Evolutionary conservation across 2,888 invertebrate species (phyloP), one percentile per base, ranked within the genome.

Genomic region (Cephus sareptanus): DNA sequence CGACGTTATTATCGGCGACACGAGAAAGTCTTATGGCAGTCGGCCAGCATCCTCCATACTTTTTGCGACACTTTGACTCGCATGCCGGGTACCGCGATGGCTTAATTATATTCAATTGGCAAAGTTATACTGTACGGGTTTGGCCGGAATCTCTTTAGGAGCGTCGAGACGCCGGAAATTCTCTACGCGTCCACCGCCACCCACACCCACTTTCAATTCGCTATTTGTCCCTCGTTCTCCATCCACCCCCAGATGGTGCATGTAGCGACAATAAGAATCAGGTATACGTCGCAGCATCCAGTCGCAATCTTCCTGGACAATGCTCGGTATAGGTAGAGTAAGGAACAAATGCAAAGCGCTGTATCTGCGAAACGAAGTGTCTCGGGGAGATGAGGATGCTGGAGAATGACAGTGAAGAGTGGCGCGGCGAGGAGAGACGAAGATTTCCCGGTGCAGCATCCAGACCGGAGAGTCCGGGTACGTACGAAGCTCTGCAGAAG

Each of bases 31-130:
- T 91, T 90, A 89, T 91, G 91, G 91, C 91, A 87, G 76, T 40
- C 77, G 81, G 87, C 90, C 89, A 90, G 85, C 77, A 31, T 30
- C 4, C 31, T 71, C 40, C 74, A 79, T 81, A 69, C 74, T 80
- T 81, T 82, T 80, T 75, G 30, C 37, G 23, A 76, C 69, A 79
- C 73, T 80, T 75, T 37, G 82, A 81, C 80, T 81, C 81, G 76
- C 83, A 81, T 79, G 83, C 82, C 85, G 84, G 84, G 82, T 85
- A 84, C 81, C 82, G 79, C 81, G 82, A 88, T 89, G 87, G 85
- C 88, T 89, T 89, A 89, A 90, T 91, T 89, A 89, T 88, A 90
- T 90, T 90, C 90, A 90, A 91, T 90, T 89, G 90, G 87, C 87
- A 89, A 91, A 91, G 89, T 91, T 91, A 79, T 74, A 77, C 3